These are phyloP conservation scores for Sepioteuthis lessoniana DNA, from an alignment of 2,888 invertebrate genomes.

Conservation along the genomic window DNA sequence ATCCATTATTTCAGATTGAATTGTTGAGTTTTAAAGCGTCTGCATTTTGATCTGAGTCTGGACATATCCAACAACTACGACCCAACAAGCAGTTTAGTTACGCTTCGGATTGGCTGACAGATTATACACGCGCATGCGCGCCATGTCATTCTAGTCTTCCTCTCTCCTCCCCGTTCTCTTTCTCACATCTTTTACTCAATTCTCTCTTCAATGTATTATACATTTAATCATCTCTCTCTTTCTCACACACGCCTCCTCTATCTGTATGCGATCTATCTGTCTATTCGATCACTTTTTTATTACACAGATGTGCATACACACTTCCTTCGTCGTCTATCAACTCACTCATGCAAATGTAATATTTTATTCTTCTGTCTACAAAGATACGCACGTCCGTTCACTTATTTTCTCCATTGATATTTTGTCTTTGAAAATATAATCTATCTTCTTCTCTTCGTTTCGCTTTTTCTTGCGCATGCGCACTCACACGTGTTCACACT, in stretches of 20 bases:
- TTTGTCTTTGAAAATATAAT: too few species aligned
- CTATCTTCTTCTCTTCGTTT: too few species aligned
- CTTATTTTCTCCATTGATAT: too few species aligned
- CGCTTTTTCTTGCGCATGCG: too few species aligned
- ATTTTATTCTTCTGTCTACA: too few species aligned
- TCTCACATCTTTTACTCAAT: neutral
- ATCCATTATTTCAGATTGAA: neutral
- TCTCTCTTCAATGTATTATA: neutral
- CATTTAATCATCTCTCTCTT: neutral
- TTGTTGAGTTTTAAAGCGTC: slow-evolving; percentile 49
- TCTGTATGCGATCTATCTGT: too few species aligned
- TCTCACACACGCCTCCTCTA: neutral
- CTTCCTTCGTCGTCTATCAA: too few species aligned
- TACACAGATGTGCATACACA: too few species aligned
- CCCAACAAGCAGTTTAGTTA: slow-evolving; percentile 25
- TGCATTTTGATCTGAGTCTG: slow-evolving; percentile 6
- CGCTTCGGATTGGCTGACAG: neutral
- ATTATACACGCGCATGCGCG: slow-evolving; percentile 41
- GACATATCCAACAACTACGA: slow-evolving; percentile 42
- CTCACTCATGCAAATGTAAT: too few species aligned
- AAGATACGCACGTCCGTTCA: too few species aligned
- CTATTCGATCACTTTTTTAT: too few species aligned
- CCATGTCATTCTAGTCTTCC: neutral
- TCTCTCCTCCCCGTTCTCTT: neutral
- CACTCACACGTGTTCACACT: slow-evolving; percentile 36